A percentile compares a stretch with the other conserved stretches of the same genome.
These are phyloP conservation scores for Gobio gobio DNA, from an alignment of 2,113 vertebrate species.

Conservation along the genomic window DNA sequence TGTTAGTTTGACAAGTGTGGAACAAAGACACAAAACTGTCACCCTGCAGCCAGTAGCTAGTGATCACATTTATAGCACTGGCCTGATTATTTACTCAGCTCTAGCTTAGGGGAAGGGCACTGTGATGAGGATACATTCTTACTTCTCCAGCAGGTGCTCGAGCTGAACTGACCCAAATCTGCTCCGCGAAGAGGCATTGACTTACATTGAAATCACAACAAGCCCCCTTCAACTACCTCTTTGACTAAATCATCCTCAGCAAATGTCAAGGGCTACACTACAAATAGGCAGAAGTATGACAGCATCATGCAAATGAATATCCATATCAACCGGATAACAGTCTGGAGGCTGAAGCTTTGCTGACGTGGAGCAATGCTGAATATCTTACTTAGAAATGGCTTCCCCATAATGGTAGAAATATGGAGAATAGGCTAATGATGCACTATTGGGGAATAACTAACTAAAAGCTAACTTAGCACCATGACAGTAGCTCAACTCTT, in stretches of 20 bases:
- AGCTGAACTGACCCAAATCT: slow-evolving; percentile 33
- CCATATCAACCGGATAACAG: not conserved
- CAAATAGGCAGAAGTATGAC: slow-evolving; percentile 12
- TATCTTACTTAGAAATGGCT: not conserved
- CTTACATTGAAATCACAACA: slow-evolving; percentile 23
- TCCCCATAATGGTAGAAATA: not conserved
- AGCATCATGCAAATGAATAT: slow-evolving; percentile 7
- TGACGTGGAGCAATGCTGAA: not conserved
- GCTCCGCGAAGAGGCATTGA: not conserved
- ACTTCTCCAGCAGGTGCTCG: slow-evolving; percentile 39
- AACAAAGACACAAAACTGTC: slow-evolving; percentile 9
- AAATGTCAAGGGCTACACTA: slow-evolving; percentile 26
- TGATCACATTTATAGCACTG: slow-evolving; percentile 41
- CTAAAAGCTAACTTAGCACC: not conserved
- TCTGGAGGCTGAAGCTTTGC: not conserved
- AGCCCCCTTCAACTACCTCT: slow-evolving; percentile 7
- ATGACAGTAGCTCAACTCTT: not conserved
- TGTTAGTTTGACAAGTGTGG: slow-evolving; percentile 9
- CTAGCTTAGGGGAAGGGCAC: slow-evolving; percentile 41
- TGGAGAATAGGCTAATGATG: not conserved
- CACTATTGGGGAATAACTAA: not conserved
- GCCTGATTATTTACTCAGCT: slow-evolving; percentile 52
- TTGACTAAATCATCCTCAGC: slow-evolving; percentile 20
- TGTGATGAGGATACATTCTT: slow-evolving; percentile 36
- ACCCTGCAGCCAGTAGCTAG: slow-evolving; percentile 31